These are phyloP conservation scores for Nephrocerus scutellatus DNA, from an alignment of 2,888 invertebrate genomes.

Conservation along the genomic window DNA sequence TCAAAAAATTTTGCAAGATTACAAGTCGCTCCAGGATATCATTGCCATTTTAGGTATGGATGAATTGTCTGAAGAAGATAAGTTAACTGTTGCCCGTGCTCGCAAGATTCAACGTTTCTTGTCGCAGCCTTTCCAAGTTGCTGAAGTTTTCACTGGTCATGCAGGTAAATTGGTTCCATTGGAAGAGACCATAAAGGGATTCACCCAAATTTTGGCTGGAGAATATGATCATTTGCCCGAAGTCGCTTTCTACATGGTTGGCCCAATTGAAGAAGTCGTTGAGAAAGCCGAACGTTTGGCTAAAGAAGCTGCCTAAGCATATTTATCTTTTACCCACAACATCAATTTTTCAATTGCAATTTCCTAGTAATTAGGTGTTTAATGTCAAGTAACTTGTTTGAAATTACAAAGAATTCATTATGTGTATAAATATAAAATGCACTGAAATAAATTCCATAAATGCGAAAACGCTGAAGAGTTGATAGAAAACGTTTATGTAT, in stretches of 20 bases:
- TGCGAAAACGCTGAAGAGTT: too few relatives aligned
- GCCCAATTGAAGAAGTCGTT: constrained; percentile 80
- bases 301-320: constrained; percentile 31
- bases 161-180: constrained; percentile 83
- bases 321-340: not conserved
- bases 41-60: constrained; percentile 92
- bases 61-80: constrained; percentile 90
- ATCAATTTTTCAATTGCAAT: not conserved
- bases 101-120: constrained; percentile 91
- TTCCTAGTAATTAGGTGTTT: constrained; percentile 24
- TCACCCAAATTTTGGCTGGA: constrained; percentile 72
- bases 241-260: constrained; percentile 94
- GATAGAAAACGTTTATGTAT: too few relatives aligned
- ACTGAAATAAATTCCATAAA: too few relatives aligned
- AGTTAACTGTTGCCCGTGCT: constrained; percentile 84
- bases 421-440: too few relatives aligned
- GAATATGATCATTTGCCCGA: constrained; percentile 89
- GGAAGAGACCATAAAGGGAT: constrained; percentile 80
- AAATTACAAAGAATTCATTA: too few relatives aligned
- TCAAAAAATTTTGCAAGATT: constrained; percentile 82
- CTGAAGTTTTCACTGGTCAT: constrained; percentile 90
- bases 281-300: constrained; percentile 64
- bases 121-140: constrained; percentile 86
- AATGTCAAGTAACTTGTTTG: too few relatives aligned
- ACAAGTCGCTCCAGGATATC: constrained; percentile 73